phyloP scores from a whole-genome alignment of 1,140 invertebrate genomes.

The Tetramorium simillimum region DNA sequence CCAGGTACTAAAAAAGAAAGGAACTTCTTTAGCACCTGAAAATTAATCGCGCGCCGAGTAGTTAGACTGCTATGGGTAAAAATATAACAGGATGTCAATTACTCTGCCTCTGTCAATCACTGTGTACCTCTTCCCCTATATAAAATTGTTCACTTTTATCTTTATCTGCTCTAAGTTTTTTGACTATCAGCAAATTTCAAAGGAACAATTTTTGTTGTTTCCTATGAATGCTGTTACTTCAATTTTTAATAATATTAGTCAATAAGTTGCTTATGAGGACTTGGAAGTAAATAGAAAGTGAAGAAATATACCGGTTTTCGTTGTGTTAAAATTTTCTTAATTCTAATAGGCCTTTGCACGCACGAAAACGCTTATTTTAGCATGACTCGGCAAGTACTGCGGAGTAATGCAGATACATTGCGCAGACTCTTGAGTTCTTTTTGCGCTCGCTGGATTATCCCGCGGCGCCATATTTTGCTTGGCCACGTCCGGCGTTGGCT shows the following conservation, averaged over 20 bases:
- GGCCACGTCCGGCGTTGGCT: constrained; percentile 67
- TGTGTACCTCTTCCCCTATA: too few relatives aligned
- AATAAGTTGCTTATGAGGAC: background rate
- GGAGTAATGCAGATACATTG: constrained; percentile 51
- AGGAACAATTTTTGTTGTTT: background rate
- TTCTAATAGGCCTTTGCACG: constrained; percentile 38
- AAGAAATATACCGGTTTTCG: background rate
- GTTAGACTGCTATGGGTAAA: too few relatives aligned
- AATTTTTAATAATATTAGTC: background rate
- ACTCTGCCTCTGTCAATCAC: too few relatives aligned
- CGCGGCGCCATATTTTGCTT: constrained; percentile 67
- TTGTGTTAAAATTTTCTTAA: constrained; percentile 10
- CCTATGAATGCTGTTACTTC: background rate
- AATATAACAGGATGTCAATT: too few relatives aligned
- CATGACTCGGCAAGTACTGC: constrained; percentile 26
- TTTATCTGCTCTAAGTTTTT: background rate
- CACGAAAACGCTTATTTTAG: constrained; percentile 46
- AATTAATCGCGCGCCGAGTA: too few relatives aligned
- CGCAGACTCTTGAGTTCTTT: constrained; percentile 28
- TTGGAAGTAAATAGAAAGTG: background rate
- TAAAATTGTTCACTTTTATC: background rate
- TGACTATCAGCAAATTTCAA: background rate
- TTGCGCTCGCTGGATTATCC: constrained; percentile 60
- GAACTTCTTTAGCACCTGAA: too few relatives aligned
- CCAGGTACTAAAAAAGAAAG: too few relatives aligned